Conservation (phyloP, 2,113 vertebrate species). For the Rhabdornis inornatus region DNA sequence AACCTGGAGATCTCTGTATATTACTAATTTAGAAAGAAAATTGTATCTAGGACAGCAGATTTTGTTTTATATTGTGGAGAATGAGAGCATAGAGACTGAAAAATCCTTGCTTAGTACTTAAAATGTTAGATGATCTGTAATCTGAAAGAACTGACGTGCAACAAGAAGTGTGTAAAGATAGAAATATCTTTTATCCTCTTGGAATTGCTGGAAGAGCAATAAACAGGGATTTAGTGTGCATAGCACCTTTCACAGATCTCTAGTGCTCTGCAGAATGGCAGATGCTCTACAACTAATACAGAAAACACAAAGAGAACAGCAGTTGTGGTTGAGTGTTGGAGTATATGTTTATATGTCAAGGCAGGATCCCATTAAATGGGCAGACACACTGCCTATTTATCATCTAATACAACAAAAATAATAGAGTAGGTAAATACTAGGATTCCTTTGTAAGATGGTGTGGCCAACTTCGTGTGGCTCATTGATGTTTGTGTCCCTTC, state of each 20-base stretch:
- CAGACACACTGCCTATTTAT: background rate
- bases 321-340: background rate
- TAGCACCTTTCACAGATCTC: background rate
- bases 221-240: background rate
- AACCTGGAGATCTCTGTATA: background rate
- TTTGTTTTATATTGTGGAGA: slow-evolving; percentile 12
- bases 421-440: background rate
- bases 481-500: background rate
- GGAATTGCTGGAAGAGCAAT: background rate
- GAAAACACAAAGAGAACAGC: background rate
- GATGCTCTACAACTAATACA: background rate
- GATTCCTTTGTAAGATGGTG: background rate
- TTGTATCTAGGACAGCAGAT: background rate
- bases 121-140: background rate
- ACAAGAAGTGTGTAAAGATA: background rate
- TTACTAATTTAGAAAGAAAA: background rate
- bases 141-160: background rate
- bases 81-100: background rate
- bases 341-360: background rate
- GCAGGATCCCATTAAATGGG: background rate
- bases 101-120: background rate
- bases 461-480: background rate
- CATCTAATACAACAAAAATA: background rate
- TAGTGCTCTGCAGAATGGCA: background rate
- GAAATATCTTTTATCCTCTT: background rate